Conservation (phyloP, 2,113 vertebrate species). For the Hirundichthys speculiger region DNA sequence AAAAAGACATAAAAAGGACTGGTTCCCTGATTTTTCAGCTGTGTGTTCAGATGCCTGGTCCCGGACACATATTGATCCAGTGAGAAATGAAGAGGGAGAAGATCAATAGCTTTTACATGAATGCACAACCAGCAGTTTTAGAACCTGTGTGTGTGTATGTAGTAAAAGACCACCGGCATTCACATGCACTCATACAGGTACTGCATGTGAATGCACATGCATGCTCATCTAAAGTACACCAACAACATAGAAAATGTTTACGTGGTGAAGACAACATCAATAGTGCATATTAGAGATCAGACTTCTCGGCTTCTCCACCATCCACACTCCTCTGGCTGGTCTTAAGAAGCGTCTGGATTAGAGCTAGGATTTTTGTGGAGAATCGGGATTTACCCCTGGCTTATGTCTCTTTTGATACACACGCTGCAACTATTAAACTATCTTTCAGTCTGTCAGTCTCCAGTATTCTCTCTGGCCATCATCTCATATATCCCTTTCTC, state of each 20-base stretch:
- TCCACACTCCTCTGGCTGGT: conserved; percentile 78
- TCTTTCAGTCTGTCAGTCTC: background rate
- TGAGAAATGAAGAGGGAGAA: conserved; percentile 57
- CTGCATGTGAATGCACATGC: too few species aligned
- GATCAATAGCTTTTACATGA: conserved; percentile 82
- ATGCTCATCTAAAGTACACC: background rate
- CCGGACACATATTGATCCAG: conserved; percentile 71
- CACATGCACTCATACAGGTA: conserved; percentile 4
- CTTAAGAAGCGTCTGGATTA: conserved; percentile 86
- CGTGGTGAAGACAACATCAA: background rate
- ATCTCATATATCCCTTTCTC: conserved; percentile 53
- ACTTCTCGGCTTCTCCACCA: conserved; percentile 38
- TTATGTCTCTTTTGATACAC: conserved; percentile 81
- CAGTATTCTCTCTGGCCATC: conserved; percentile 63
- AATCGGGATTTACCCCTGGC: conserved; percentile 86
- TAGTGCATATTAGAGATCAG: conserved; percentile 6
- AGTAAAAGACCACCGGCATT: conserved; percentile 4
- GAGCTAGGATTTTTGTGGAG: conserved; percentile 84
- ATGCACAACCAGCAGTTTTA: conserved; percentile 77
- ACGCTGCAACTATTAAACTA: conserved; percentile 81
- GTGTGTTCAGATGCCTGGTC: conserved; percentile 63
- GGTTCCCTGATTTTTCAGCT: conserved; percentile 64
- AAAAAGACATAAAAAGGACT: conserved; percentile 59
- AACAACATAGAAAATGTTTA: background rate
- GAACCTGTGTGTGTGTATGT: conserved; percentile 9